These are phyloP conservation scores for Pseudomyrmex sp. DNA, from an alignment of 1,140 invertebrate genomes.

Conservation along the genomic window DNA sequence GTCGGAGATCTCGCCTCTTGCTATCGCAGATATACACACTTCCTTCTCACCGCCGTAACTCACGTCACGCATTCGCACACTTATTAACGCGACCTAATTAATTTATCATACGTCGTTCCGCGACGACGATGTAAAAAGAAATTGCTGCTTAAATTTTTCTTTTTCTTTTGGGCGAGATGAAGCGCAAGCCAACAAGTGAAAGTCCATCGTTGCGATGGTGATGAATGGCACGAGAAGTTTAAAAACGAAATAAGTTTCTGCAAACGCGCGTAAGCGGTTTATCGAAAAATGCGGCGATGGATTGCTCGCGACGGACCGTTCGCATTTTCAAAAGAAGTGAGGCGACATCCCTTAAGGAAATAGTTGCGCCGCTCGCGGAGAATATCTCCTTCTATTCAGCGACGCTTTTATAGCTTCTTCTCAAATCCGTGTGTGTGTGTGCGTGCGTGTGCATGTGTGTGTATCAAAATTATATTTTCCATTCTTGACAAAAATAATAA, in stretches of 20 bases:
- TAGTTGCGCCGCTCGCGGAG: background rate
- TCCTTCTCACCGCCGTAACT: background rate
- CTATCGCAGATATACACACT: conserved; percentile 3
- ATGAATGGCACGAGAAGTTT: conserved; percentile 49
- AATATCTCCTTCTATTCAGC: conserved; percentile 24
- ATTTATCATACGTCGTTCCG: conserved; percentile 26
- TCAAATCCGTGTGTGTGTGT: background rate
- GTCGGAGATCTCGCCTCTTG: conserved; percentile 3
- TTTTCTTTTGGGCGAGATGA: background rate
- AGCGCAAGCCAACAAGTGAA: conserved; percentile 6
- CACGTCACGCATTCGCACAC: conserved; percentile 42
- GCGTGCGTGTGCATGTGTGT: too few species aligned
- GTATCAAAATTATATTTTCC: background rate
- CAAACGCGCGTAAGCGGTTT: conserved; percentile 25
- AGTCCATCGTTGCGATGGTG: conserved; percentile 33
- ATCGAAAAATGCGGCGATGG: background rate
- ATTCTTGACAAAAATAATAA: background rate
- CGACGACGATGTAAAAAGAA: background rate
- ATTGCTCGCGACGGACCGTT: background rate
- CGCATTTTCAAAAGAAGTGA: background rate
- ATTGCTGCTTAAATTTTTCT: too few species aligned
- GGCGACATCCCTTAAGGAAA: background rate
- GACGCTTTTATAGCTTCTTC: conserved; percentile 8
- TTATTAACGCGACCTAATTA: conserved; percentile 52
- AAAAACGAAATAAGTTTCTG: conserved; percentile 56